Base-by-base conservation (phyloP, 1,140 invertebrate species). In the Vollenhovia emeryi region DNA sequence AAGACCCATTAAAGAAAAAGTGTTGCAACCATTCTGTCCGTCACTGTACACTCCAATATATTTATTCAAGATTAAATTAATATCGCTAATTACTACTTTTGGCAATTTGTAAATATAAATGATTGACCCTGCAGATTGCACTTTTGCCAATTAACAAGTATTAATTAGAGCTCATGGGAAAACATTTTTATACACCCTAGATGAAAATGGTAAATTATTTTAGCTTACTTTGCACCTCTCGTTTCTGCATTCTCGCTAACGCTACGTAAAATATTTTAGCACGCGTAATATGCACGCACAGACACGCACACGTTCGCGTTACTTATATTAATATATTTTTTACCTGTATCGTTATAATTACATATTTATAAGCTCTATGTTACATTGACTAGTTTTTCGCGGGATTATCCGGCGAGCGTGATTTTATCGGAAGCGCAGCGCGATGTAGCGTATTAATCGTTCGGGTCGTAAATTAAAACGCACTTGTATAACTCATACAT, bases 381-480 rank as follows among this genome's bases (percentile, higher is more conserved):
- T 57, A 40, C 50, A 21, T 45, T 40, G 50, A 27, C 40, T 52
- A 45, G 24, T 48, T 71, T 18, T 68, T 82, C 62, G 45, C 33
- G 50, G 7, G 66, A 82, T 82, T 82, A 82, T 50, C 36, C 36
- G 30, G 50, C 66, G 40, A 82, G 33, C 66, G 43, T 82, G 50
- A 82, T 82, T 73, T 82, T 82, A 82, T 82, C 66, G 66, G 78
- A 82, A 82, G 66, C 66, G 36, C 64, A 36, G 66, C 27, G 24
- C 78, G 66, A 82, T 82, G 78, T 82, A 82, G 48, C 78, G 36
- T 36, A 82, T 82, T 82, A 82, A 82, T 82, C 78, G 50, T 59
- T 57, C 30, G 18, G 40, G 27, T 52, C 43, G 66, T 82, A 82
- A 82, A 82, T 82, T 82, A 82, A 82, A 82, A 73, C 66, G 27